Evolutionary conservation across 92 coral and sea anemone genomes (phyloP), one percentile per base, ranked within the genome.

Genomic region (Zoanthus solanderi): DNA sequence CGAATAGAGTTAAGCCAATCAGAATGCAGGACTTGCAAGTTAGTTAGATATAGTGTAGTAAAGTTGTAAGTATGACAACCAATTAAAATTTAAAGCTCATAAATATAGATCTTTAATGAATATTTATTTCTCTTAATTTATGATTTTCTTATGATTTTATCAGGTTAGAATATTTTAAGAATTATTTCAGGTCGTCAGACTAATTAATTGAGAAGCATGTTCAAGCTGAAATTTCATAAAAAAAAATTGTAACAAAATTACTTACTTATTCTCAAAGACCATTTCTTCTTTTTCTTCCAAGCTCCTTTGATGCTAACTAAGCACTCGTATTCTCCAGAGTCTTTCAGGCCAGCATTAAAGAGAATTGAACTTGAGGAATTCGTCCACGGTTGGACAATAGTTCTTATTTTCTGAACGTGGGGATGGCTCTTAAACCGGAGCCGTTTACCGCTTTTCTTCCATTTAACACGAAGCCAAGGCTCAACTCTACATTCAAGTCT

Each of bases 381-480:
- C 15, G 82, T 53, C 82, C 82, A 77, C 5, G 82, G 82, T 3
- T 13, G 23, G 29, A 44, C 17, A 12, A 77, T 56, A 34, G 46
- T 69, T 28, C 42, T 53, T 50, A 63, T 28, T 77, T 14, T 6
- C 53, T 34, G 16, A 7, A 77, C 45, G 68, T 77, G 82, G 1
- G 66, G 82, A 16, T 77, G 65, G 13, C 54, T 77, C 48, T 77
- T 54, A 16, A 77, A 5, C 2, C 13, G 15, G 11, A 77, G 42
- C 48, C 82, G n/a, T 54, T 56, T 23, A 5, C 82, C 82, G 28
- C 67, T 32, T 54, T 77, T 77, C 48, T 77, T 77, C 82, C 82
- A 77, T 54, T 77, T 77, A 9, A 77, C 82, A 29, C 65, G 82
- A 77, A 77, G n/a, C 82, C 82, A 77, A 29, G 82, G 82, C 30